Conservation (phyloP, 2,888 invertebrate species). For the Chymomyza caudatula region DNA sequence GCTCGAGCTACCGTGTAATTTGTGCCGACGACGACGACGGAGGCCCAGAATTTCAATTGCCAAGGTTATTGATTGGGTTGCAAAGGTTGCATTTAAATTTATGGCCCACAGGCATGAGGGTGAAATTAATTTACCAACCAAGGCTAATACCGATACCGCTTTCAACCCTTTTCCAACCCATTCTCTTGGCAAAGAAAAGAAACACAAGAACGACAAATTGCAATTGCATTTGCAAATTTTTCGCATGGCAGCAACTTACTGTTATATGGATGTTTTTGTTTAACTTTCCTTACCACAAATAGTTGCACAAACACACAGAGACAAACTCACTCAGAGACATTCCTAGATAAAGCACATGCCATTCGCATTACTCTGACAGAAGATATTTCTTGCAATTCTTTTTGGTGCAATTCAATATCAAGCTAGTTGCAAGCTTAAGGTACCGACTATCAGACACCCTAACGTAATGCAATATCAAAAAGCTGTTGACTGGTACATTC, state of each 20-base stretch:
- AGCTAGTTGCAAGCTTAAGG: slow-evolving; percentile 20
- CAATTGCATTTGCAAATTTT: not conserved
- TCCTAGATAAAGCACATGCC: not conserved
- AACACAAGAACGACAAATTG: slow-evolving; percentile 2
- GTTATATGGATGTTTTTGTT: not conserved
- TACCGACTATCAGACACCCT: not conserved
- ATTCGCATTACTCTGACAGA: not conserved
- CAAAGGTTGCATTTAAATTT: slow-evolving; percentile 69
- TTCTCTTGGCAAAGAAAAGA: not conserved
- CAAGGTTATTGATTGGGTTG: slow-evolving; percentile 55
- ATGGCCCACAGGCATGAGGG: slow-evolving; percentile 40
- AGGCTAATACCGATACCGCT: not conserved
- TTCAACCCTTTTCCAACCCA: not conserved
- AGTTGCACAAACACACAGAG: not conserved
- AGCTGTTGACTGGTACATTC: too few relatives aligned
- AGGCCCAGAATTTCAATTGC: slow-evolving; percentile 11
- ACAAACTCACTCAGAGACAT: not conserved
- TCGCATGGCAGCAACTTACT: not conserved
- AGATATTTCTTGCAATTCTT: not conserved
- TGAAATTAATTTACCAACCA: slow-evolving; percentile 23
- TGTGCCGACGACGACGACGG: slow-evolving; percentile 12
- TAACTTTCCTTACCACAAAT: not conserved
- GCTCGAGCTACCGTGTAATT: slow-evolving; percentile 25
- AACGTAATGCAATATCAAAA: too few relatives aligned
- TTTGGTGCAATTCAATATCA: slow-evolving; percentile 9